Base-by-base conservation (phyloP, 2,888 invertebrate genomes). In the Cybosia mesomella region DNA sequence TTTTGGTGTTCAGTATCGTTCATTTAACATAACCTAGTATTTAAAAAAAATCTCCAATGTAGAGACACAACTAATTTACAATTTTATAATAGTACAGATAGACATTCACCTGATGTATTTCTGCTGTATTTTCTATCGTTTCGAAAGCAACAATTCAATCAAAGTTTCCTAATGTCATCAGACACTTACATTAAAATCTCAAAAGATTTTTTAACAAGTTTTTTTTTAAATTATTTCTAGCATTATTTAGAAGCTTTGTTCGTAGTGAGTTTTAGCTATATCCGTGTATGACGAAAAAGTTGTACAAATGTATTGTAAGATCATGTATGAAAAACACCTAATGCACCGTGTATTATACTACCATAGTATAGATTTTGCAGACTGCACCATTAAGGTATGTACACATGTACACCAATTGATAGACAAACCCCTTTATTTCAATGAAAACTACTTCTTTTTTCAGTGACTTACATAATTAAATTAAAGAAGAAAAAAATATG, bases 201-300 rank as follows among this genome's bases (percentile, higher is more conserved):
- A 49, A 49, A n/a, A n/a, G 18, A 49, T 9, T 49, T 49, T 49
- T 4, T 7, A 49, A n/a, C 8, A 18, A 2, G n/a, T 49, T n/a
- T 49, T 49, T 49, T n/a, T 8, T n/a, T n/a, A n/a, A n/a, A 49
- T 49, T n/a, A 49, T 49, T 43, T 39, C 39, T 7, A n/a, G 18
- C n/a, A 49, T 5, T 24, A 24, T 55, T 13, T 15, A 15, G 7
- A 28, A 7, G 15, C 15, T 55, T 55, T 24, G 24, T 24, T 24
- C 55, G 8, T 24, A 55, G 15, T 13, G 7, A 22, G 15, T 49
- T 13, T 43, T 49, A n/a, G n/a, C 61, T 49, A 61, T 61, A 5
- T 61, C 60, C 11, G n/a, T 61, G 61, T 49, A 49, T 49, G 61
- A 61, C 43, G 61, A 43, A 61, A 43, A n/a, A n/a, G n/a, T 28